Base-by-base conservation (phyloP, 2,113 vertebrate species). In the Megaceryle maxima region DNA sequence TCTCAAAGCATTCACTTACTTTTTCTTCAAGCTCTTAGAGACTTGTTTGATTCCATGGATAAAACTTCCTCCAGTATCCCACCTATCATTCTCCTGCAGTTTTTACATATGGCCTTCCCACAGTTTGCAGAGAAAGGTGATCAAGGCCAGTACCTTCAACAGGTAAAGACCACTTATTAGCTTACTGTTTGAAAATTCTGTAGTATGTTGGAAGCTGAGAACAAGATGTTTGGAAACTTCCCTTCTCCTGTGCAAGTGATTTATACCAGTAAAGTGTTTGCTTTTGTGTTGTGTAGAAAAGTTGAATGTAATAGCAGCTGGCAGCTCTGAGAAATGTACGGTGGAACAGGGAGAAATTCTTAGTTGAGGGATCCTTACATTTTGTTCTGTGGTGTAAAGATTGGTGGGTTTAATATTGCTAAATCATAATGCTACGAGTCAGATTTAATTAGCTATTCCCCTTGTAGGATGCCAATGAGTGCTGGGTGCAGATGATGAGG, bases 31-130 rank as follows among this genome's bases (percentile, higher is more conserved):
- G 99, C 99, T 94, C 98, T 99, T 97, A 98, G 99, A 97, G 99
- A 99, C 97, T 98, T 99, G 92, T 99, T 99, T 95, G 99, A 99
- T 97, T 99, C 99, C 84, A 99, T 99, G 99, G 99, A 99, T 94
- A 99, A 99, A 98, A 99, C 99, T 80, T 99, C 99, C 64, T 99
- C 99, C 95, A 99, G 99, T 98, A 99, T 99, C 93, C 99, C 99
- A 46, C 99, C 99, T 77, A 99, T 99, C 95, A 99, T 99, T 97
- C 97, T 99, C 79, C 99, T 99, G 97, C 99, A 99, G 95, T 99
- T 99, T 97, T 99, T 99, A 96, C 99, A 99, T 92, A 99, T 99
- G 99, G 99, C 99, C 98, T 99, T 99, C 96, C 99, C 99, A 85
- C 99, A 99, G 98, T 99, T 99, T 97, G 99, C 99, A 50, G 99